Conservation (phyloP, 2,113 vertebrate species). For the Orcinus orca region DNA sequence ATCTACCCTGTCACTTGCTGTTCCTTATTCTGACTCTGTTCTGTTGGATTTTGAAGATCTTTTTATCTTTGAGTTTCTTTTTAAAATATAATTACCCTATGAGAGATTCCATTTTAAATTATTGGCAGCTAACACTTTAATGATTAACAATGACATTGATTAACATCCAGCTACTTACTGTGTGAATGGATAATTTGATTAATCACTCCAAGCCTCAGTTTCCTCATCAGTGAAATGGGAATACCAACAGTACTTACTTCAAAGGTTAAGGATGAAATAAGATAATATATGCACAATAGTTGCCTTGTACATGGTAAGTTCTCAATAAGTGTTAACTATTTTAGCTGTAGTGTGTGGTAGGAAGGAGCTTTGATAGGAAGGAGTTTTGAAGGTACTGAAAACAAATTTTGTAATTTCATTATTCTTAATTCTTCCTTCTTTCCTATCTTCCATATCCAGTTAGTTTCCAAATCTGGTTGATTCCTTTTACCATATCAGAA, state of each 20-base stretch:
- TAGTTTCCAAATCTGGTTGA: not conserved
- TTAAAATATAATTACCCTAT: not conserved
- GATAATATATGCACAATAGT: not conserved
- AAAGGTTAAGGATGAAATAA: not conserved
- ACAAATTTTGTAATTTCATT: slow-evolving; percentile 3
- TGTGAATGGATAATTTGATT: not conserved
- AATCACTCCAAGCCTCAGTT: not conserved
- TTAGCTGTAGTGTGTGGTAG: not conserved
- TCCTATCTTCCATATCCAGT: not conserved
- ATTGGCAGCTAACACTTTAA: not conserved
- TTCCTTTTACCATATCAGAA: not conserved
- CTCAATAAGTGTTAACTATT: not conserved
- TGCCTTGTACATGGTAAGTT: not conserved
- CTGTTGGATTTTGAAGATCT: not conserved
- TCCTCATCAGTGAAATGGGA: not conserved
- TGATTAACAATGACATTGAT: not conserved
- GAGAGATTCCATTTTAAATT: slow-evolving; percentile 10
- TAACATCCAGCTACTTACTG: not conserved
- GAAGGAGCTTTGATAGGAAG: not conserved
- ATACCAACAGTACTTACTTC: not conserved
- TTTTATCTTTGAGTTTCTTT: not conserved
- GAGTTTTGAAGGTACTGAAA: not conserved
- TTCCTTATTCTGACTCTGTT: not conserved
- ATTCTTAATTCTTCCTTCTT: not conserved
- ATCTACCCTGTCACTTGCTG: not conserved